A percentile compares a stretch with the other conserved stretches of the same genome.
phyloP scores from a whole-genome alignment of 2,797 vertebrate species.

The Periophthalmus magnuspinnatus region DNA sequence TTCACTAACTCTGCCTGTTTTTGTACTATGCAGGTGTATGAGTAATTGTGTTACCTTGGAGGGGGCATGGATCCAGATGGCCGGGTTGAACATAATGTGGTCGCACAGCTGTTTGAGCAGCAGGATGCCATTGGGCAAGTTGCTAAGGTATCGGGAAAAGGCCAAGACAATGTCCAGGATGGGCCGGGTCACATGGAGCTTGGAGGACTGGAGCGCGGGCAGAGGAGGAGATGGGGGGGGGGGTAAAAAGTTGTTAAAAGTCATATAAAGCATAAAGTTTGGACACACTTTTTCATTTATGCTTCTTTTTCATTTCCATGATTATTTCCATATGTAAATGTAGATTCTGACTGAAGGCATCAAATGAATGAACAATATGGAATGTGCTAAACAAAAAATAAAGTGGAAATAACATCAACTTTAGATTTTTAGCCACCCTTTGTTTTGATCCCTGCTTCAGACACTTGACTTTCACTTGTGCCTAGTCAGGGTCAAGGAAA shows the following conservation, averaged over 20 bases:
- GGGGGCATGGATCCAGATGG: slow-evolving; percentile 97
- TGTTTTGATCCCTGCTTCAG: no score
- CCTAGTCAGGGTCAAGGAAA: no score
- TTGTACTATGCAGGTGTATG: no score
- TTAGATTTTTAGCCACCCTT: no score
- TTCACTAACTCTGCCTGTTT: no score
- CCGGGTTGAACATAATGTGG: slow-evolving; percentile 95
- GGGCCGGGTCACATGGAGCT: slow-evolving; percentile 88
- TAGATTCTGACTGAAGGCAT: no score
- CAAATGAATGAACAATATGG: no score
- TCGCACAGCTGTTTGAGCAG: slow-evolving; percentile 97
- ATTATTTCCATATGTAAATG: no score
- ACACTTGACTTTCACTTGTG: no score
- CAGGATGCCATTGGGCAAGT: slow-evolving; percentile 89
- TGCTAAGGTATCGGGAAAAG: slow-evolving; percentile 95
- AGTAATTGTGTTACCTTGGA: slow-evolving; percentile 81
- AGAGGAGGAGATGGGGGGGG: slow-evolving; percentile 8
- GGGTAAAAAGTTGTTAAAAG: slow-evolving; percentile 14
- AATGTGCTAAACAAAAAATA: no score
- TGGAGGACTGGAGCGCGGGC: slow-evolving; percentile 85
- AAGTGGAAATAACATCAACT: no score
- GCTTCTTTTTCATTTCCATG: no score
- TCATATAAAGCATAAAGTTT: slow-evolving; percentile 10
- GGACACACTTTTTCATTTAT: neutral
- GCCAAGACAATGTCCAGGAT: slow-evolving; percentile 93